These are phyloP conservation scores for Caradrina clavipalpis DNA, from an alignment of 2,888 invertebrate genomes.

Conservation along the genomic window DNA sequence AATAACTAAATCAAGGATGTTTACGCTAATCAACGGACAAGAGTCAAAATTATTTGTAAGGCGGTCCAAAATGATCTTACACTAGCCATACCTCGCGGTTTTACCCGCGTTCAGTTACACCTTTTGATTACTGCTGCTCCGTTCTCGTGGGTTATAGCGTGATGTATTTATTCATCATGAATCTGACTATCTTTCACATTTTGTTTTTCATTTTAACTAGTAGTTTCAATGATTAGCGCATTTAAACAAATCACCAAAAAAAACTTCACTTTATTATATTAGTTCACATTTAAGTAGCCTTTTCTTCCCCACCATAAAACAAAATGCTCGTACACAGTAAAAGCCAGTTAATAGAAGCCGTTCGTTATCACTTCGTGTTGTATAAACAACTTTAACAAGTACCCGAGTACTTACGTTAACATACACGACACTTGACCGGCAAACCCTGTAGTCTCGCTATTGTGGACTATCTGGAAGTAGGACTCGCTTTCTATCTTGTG, in stretches of 20 bases:
- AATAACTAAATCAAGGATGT: background rate
- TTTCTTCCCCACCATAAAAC: background rate
- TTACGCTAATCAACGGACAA: no score
- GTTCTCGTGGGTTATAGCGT: no score
- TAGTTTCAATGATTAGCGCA: no score
- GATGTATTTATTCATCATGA: no score
- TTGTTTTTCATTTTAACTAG: no score
- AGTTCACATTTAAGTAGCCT: no score
- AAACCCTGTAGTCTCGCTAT: slow-evolving; percentile 60
- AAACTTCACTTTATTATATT: no score
- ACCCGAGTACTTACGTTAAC: slow-evolving; percentile 43
- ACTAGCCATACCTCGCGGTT: no score
- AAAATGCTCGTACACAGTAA: slow-evolving; percentile 13
- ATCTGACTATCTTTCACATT: no score
- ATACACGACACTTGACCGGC: slow-evolving; percentile 61
- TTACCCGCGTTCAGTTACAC: no score
- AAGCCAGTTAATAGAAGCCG: slow-evolving; percentile 32
- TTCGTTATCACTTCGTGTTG: slow-evolving; percentile 53
- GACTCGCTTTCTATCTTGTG: slow-evolving; percentile 63
- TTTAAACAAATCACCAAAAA: no score
- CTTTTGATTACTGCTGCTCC: no score
- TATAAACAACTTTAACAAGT: slow-evolving; percentile 57
- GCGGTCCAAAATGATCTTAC: background rate
- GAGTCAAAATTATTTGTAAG: background rate
- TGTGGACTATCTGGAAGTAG: slow-evolving; percentile 61